Conservation (phyloP, 2,797 vertebrate species). For the Bradypus variegatus region DNA sequence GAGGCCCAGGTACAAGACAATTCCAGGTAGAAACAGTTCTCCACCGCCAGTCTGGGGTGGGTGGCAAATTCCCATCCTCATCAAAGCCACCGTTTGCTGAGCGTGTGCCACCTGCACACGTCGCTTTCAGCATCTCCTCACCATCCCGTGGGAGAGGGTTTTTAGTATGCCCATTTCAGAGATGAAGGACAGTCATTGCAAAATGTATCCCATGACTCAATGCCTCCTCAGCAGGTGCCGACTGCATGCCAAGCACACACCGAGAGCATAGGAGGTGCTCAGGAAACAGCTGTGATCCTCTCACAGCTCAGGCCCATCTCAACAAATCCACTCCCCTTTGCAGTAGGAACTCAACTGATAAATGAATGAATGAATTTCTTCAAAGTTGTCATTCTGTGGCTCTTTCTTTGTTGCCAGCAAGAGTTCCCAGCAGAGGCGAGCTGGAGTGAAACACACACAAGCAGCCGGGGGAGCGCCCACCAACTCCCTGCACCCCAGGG, state of each 20-base stretch:
- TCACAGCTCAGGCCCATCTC: background rate
- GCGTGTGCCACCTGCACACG: rapidly evolving
- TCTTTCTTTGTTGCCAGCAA: background rate
- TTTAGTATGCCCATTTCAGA: background rate
- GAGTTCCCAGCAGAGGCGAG: rapidly evolving
- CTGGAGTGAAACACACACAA: background rate
- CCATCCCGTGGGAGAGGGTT: background rate
- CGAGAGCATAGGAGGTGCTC: background rate
- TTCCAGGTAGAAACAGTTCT: background rate
- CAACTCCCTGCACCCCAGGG: background rate
- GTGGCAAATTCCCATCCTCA: background rate
- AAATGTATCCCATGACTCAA: background rate
- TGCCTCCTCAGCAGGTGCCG: background rate
- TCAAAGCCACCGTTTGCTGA: rapidly evolving
- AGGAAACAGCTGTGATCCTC: background rate
- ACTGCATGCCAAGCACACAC: background rate
- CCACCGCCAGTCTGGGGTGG: background rate
- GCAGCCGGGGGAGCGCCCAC: rapidly evolving
- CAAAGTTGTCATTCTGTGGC: background rate
- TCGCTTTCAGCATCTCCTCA: background rate
- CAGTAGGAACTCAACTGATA: background rate
- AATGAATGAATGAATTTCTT: background rate
- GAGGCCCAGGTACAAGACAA: background rate
- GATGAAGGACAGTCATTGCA: background rate
- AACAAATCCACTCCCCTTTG: background rate